phyloP scores from a whole-genome alignment of 1,140 invertebrate species.

The Papilio xuthus region DNA sequence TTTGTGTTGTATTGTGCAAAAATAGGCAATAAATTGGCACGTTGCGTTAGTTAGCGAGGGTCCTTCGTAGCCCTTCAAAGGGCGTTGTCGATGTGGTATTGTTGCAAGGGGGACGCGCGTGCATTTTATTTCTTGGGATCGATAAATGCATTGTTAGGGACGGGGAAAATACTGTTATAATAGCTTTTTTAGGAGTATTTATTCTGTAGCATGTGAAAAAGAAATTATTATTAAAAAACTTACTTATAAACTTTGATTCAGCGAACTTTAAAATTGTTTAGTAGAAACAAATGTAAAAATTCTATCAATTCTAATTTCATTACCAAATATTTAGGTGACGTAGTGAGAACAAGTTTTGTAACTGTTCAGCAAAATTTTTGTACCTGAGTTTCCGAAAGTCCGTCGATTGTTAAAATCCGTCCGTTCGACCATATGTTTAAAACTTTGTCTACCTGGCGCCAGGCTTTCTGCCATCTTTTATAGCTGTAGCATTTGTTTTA shows the following conservation, averaged over 20 bases:
- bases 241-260: too few species aligned
- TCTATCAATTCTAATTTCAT: not conserved
- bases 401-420: not conserved
- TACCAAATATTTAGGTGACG: not conserved
- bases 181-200: not conserved
- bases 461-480: not conserved
- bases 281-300: too few species aligned
- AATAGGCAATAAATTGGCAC: constrained; percentile 75
- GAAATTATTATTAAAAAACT: not conserved
- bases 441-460: not conserved
- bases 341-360: not conserved
- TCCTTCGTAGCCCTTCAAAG: constrained; percentile 54
- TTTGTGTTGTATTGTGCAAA: constrained; percentile 66
- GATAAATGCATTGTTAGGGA: constrained; percentile 29
- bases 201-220: not conserved
- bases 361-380: not conserved
- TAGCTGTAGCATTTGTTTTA: not conserved
- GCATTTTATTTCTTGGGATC: constrained; percentile 32
- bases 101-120: constrained; percentile 15
- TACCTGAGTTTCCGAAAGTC: not conserved
- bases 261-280: too few species aligned
- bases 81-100: constrained; percentile 49
- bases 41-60: constrained; percentile 51
- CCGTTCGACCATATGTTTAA: not conserved
- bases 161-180: constrained; percentile 10